These are phyloP conservation scores for Indicator maculatus DNA, from an alignment of 2,113 vertebrate genomes.

Conservation along the genomic window DNA sequence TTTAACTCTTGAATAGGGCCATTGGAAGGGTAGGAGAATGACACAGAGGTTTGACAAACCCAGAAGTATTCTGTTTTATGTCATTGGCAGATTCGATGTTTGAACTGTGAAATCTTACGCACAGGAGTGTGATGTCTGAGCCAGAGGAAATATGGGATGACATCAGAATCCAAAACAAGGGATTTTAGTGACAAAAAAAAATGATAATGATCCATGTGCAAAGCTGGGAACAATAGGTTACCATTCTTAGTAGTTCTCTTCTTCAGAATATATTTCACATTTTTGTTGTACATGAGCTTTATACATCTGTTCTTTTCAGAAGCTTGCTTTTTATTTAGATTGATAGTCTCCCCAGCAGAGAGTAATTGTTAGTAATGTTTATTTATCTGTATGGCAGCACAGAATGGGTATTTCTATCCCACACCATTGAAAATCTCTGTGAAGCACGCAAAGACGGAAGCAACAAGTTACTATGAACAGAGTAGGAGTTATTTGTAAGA, in stretches of 20 bases:
- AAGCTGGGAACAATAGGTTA: background rate
- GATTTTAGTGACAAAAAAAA: background rate
- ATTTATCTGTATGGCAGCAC: background rate
- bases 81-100: background rate
- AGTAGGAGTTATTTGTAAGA: background rate
- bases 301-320: background rate
- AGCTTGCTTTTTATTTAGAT: background rate
- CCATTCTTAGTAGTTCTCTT: background rate
- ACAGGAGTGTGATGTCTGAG: background rate
- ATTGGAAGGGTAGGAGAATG: background rate
- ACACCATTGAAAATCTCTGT: background rate
- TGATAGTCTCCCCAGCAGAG: background rate
- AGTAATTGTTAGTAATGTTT: background rate
- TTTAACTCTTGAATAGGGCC: background rate
- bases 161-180: background rate
- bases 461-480: background rate
- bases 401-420: background rate
- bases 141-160: background rate
- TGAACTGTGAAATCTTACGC: background rate
- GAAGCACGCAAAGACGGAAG: background rate
- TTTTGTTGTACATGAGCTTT: background rate
- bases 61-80: background rate
- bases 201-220: background rate
- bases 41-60: background rate
- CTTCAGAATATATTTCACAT: background rate